These are phyloP conservation scores for Tupiocoris notatus DNA, from an alignment of 2,888 invertebrate species.

Conservation along the genomic window DNA sequence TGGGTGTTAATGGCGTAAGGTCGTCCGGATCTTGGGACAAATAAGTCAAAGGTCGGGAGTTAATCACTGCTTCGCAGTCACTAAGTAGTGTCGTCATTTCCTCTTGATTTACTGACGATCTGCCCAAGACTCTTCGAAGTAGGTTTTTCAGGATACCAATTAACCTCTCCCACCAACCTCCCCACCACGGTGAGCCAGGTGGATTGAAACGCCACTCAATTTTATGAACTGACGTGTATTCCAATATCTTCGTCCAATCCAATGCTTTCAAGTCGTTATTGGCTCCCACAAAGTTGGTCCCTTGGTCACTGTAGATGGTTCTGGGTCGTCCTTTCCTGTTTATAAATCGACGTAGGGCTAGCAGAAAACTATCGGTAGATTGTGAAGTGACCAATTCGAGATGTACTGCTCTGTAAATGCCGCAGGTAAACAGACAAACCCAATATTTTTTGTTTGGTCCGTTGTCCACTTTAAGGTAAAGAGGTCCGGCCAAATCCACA, in stretches of 20 bases:
- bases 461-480: conserved; percentile 50
- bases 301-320: conserved; percentile 53
- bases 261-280: conserved; percentile 56
- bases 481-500: conserved; percentile 53
- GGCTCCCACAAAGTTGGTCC: conserved; percentile 53
- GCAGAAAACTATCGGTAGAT: conserved; percentile 51
- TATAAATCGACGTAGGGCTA: conserved; percentile 52
- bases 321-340: conserved; percentile 51
- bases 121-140: background rate
- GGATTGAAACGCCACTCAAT: conserved; percentile 50
- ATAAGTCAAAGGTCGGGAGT: conserved; percentile 4
- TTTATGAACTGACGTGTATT: conserved; percentile 44
- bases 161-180: conserved; percentile 49
- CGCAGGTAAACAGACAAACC: conserved; percentile 53
- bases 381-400: conserved; percentile 52
- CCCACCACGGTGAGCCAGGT: conserved; percentile 50
- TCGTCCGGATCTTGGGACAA: background rate
- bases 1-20: conserved; percentile 2
- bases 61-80: background rate
- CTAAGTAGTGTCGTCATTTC: background rate
- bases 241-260: conserved; percentile 55
- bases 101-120: background rate
- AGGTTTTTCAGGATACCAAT: conserved; percentile 37
- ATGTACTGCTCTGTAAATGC: conserved; percentile 53
- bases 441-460: conserved; percentile 50